A percentile compares a stretch with the other conserved stretches of the same genome.
Evolutionary conservation across 2,113 vertebrate genomes (phyloP).

Genomic region (Oxygymnocypris stewartii): DNA sequence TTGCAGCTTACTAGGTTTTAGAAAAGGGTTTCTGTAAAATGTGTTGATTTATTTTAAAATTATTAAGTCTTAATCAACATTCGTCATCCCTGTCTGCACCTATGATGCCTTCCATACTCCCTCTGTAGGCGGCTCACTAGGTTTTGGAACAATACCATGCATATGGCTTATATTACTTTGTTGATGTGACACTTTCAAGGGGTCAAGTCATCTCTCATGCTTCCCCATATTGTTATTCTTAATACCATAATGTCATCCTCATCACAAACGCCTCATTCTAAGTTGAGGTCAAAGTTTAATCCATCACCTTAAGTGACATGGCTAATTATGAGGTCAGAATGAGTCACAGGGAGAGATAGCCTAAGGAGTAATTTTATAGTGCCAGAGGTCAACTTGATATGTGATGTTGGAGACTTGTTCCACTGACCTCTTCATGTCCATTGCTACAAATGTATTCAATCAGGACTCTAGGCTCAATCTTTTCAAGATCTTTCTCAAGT

Average conservation of each 20-base stretch:
- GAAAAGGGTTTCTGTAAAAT: background rate
- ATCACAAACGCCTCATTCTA: background rate
- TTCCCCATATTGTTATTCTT: conserved; percentile 14
- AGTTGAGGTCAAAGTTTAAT: conserved; percentile 24
- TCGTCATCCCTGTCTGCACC: background rate
- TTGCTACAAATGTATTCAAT: conserved; percentile 32
- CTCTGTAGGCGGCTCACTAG: background rate
- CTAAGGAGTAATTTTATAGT: conserved; percentile 20
- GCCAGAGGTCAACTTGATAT: conserved; percentile 44
- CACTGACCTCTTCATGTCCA: background rate
- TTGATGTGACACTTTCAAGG: background rate
- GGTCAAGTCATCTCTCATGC: background rate
- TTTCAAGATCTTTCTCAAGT: conserved; percentile 12
- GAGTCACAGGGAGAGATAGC: background rate
- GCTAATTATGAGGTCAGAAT: conserved; percentile 42
- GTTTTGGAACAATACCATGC: background rate
- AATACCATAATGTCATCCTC: background rate
- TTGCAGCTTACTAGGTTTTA: background rate
- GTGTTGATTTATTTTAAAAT: background rate
- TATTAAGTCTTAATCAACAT: background rate
- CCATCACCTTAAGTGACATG: conserved; percentile 14
- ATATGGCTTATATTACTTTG: conserved; percentile 9
- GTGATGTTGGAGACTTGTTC: conserved; percentile 1
- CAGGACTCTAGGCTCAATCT: conserved; percentile 1
- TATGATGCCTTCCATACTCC: background rate